phyloP scores from a whole-genome alignment of 2,888 invertebrate genomes.

The Lymantria monacha region DNA sequence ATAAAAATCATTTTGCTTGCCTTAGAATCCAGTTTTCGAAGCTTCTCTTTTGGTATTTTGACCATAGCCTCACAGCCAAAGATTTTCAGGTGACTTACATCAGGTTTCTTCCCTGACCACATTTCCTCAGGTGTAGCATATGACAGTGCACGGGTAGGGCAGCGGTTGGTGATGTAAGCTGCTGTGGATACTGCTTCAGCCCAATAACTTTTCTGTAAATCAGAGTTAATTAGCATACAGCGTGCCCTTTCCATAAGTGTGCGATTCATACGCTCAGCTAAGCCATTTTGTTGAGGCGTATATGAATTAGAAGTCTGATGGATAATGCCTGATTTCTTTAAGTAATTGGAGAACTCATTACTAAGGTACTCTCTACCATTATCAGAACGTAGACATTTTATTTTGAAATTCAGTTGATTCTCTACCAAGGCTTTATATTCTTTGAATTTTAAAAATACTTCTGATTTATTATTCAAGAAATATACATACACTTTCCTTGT shows the following conservation, averaged over 20 bases:
- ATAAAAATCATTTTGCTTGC: conserved; percentile 5
- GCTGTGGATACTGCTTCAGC: conserved; percentile 1
- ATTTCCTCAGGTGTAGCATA: conserved; percentile 3
- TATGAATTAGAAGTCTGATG: conserved; percentile 3
- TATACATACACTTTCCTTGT: conserved; percentile 10
- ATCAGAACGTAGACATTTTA: conserved; percentile 3
- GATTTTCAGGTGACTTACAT: conserved; percentile 3
- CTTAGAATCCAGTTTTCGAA: conserved; percentile 1
- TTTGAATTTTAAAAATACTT: conserved; percentile 13
- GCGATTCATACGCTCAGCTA: conserved; percentile 1
- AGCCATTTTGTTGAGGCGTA: conserved; percentile 1
- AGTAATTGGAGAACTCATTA: not conserved
- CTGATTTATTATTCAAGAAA: conserved; percentile 3
- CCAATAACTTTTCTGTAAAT: conserved; percentile 1
- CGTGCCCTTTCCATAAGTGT: conserved; percentile 1
- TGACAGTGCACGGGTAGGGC: conserved; percentile 2
- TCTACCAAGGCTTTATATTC: conserved; percentile 2
- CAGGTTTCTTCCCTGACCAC: conserved; percentile 6
- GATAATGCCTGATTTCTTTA: conserved; percentile 4
- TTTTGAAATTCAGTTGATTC: not conserved
- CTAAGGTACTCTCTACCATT: conserved; percentile 2
- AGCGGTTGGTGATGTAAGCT: conserved; percentile 1
- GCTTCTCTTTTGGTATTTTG: conserved; percentile 6
- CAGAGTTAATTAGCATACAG: conserved; percentile 2
- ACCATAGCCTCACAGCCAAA: conserved; percentile 8